phyloP scores from a whole-genome alignment of 92 coral and sea anemone species.

The Palythoa grandis region DNA sequence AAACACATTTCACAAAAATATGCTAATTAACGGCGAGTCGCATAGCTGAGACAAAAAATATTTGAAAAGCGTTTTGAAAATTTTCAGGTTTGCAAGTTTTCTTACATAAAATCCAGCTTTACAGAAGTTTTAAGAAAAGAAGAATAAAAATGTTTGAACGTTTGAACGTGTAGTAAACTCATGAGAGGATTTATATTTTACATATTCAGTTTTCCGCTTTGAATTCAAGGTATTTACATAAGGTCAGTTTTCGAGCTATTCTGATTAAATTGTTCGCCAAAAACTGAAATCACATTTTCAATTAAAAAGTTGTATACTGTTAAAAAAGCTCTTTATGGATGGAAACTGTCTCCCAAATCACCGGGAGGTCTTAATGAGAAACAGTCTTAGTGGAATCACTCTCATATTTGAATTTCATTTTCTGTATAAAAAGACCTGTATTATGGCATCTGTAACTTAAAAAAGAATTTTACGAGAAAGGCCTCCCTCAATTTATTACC shows the following conservation, averaged over 20 bases:
- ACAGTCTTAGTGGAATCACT: not conserved
- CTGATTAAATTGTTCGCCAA: not conserved
- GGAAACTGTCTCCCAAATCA: not conserved
- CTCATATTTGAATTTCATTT: not conserved
- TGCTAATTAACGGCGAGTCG: conserved; percentile 22
- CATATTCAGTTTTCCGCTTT: too few species aligned
- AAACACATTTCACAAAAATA: conserved; percentile 16
- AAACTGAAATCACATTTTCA: not conserved
- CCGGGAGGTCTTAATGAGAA: not conserved
- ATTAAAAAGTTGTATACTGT: not conserved
- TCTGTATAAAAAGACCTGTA: too few species aligned
- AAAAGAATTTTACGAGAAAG: not conserved
- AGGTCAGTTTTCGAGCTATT: not conserved
- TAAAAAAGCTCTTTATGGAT: not conserved
- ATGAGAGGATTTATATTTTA: too few species aligned
- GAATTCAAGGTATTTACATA: not conserved
- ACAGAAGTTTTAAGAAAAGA: not conserved
- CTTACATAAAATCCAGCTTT: not conserved
- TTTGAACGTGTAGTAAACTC: not conserved
- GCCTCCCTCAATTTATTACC: not conserved
- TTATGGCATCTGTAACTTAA: too few species aligned
- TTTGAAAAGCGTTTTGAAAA: not conserved
- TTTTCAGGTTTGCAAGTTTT: not conserved
- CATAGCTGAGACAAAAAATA: conserved; percentile 36
- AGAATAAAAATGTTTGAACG: not conserved